These are phyloP conservation scores for Stenodema calcarata DNA, from an alignment of 2,888 invertebrate genomes.

Conservation along the genomic window DNA sequence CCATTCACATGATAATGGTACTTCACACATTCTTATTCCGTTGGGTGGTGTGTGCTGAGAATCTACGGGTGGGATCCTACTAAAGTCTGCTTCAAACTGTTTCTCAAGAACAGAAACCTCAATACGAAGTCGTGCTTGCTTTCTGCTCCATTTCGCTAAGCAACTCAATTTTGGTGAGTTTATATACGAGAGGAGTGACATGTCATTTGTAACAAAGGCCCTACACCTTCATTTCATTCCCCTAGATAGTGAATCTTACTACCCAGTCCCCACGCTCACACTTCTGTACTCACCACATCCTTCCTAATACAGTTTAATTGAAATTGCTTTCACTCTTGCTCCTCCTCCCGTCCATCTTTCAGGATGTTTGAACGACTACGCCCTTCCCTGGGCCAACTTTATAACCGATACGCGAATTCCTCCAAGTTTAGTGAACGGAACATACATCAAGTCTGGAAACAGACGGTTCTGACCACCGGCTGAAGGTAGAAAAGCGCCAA, in stretches of 20 bases:
- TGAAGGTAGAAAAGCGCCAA: constrained; percentile 7
- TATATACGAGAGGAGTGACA: neutral
- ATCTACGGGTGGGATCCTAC: neutral
- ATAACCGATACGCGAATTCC: constrained; percentile 1
- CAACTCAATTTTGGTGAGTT: neutral
- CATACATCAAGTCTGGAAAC: constrained; percentile 1
- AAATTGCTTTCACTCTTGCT: neutral
- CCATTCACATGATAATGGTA: too few species aligned
- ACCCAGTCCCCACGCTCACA: too few species aligned
- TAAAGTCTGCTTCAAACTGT: neutral
- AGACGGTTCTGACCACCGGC: neutral
- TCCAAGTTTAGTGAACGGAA: neutral
- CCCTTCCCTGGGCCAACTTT: neutral
- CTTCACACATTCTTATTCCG: too few species aligned
- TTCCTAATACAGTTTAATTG: constrained; percentile 3
- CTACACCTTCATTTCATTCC: neutral
- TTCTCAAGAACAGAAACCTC: neutral
- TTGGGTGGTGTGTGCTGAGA: too few species aligned
- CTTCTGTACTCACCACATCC: neutral
- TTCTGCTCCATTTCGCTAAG: neutral
- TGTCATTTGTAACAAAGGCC: neutral
- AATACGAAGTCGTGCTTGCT: neutral
- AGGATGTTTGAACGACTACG: neutral
- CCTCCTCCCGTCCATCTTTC: neutral
- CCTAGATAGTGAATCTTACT: neutral